Evolutionary conservation across 2,888 invertebrate genomes (phyloP).

Genomic region (Suillia variegata): DNA sequence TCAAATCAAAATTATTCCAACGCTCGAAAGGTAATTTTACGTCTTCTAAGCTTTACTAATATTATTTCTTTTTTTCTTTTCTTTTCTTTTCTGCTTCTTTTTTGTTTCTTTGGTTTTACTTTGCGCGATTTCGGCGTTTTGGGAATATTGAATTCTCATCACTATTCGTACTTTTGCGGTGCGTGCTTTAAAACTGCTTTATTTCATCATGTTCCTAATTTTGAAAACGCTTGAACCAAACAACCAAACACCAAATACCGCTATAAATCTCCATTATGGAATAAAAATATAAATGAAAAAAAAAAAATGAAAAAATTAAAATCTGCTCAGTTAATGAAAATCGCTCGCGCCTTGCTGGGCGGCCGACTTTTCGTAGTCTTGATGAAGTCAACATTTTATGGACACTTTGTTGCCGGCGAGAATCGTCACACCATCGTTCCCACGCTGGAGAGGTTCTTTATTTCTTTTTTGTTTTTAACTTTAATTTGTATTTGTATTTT

Average conservation of each 20-base stretch:
- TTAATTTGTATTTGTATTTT: not conserved
- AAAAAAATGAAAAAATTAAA: not conserved
- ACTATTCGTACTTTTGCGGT: no score
- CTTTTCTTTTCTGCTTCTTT: constrained; percentile 39
- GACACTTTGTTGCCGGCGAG: constrained; percentile 98
- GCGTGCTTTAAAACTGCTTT: constrained; percentile 17
- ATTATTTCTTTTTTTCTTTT: constrained; percentile 42
- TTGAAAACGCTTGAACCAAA: not conserved
- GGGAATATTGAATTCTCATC: no score
- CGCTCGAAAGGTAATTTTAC: constrained; percentile 71
- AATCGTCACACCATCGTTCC: constrained; percentile 86
- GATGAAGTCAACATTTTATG: constrained; percentile 97
- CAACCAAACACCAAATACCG: no score
- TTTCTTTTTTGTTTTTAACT: constrained; percentile 15
- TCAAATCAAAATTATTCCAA: constrained; percentile 83
- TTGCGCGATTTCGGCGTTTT: constrained; percentile 15
- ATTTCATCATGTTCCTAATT: not conserved
- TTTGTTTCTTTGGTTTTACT: constrained; percentile 40
- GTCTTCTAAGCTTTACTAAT: constrained; percentile 44
- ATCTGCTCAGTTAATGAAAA: constrained; percentile 90
- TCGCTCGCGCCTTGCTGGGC: constrained; percentile 77
- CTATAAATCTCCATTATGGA: no score
- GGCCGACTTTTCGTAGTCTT: constrained; percentile 77
- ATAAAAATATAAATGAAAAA: no score
- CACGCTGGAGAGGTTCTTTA: constrained; percentile 71